Evolutionary conservation across 2,797 vertebrate genomes (phyloP).

Genomic region (Setipinna tenuifilis): DNA sequence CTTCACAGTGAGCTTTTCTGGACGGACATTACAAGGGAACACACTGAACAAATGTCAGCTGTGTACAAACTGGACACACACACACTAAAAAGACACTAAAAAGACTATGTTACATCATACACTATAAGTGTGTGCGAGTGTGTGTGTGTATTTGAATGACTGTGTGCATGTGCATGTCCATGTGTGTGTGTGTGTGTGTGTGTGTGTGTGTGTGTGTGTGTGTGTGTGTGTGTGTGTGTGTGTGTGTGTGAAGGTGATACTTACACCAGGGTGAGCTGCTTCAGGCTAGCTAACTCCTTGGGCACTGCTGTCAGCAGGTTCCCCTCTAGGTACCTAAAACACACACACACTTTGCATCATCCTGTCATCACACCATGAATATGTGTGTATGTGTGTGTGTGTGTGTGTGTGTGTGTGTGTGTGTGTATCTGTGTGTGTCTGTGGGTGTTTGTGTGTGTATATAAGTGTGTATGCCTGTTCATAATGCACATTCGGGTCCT

Average conservation of each 20-base stretch:
- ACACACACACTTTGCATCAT: constrained; percentile 55
- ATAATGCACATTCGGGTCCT: too few relatives aligned
- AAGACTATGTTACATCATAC: background rate
- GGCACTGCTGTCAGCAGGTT: constrained; percentile 92
- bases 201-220: too few relatives aligned
- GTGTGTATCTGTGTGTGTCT: constrained; percentile 20
- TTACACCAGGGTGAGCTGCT: constrained; percentile 93
- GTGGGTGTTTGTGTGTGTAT: constrained; percentile 22
- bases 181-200: too few relatives aligned
- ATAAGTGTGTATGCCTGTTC: background rate
- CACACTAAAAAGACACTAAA: background rate
- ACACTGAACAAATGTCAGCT: background rate
- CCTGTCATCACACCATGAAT: constrained; percentile 33
- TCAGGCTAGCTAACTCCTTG: constrained; percentile 86
- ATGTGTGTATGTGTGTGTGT: constrained; percentile 38
- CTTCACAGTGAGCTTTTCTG: background rate
- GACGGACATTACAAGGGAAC: background rate
- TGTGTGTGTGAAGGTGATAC: constrained; percentile 57
- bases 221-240: too few relatives aligned
- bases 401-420: constrained; percentile 22
- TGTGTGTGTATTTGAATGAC: too few relatives aligned
- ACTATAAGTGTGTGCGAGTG: too few relatives aligned
- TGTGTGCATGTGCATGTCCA: too few relatives aligned
- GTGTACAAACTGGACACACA: background rate
- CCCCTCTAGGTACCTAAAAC: constrained; percentile 94